A percentile compares a stretch with the other conserved stretches of the same genome.
Evolutionary conservation across 2,113 vertebrate genomes (phyloP).

Genomic region (Cochlearius cochlearius): DNA sequence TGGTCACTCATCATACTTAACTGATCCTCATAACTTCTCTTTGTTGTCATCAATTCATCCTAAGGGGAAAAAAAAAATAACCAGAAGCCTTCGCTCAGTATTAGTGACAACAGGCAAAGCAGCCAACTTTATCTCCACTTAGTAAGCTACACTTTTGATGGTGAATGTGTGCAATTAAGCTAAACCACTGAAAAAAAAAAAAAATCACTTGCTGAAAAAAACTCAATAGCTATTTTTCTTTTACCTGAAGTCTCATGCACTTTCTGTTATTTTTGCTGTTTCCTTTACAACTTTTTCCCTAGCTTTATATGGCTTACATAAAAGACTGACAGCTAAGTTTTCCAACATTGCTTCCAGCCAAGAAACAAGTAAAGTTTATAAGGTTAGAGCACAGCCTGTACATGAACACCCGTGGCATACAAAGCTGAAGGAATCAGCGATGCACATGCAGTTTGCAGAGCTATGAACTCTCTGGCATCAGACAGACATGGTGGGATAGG

Average conservation of each 20-base stretch:
- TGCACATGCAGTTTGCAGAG: neutral
- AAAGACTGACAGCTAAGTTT: neutral
- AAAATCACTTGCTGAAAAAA: neutral
- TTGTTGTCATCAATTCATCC: conserved; percentile 95
- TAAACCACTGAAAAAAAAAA: neutral
- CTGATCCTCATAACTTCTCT: conserved; percentile 97
- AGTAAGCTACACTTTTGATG: neutral
- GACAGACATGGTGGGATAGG: neutral
- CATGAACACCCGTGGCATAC: neutral
- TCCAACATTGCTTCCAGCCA: neutral
- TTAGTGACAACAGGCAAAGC: neutral
- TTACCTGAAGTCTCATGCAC: neutral
- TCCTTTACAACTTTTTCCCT: neutral
- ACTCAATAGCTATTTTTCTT: neutral
- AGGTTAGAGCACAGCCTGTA: neutral
- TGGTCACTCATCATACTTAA: conserved; percentile 99
- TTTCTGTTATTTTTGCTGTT: neutral
- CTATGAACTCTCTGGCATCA: neutral
- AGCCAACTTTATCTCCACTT: neutral
- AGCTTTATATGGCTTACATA: neutral
- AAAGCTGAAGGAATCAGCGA: neutral
- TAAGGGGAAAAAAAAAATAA: conserved; percentile 21
- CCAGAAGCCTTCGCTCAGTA: neutral
- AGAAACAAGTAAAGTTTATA: neutral
- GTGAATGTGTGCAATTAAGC: neutral